Evolutionary conservation across 1,140 invertebrate genomes (phyloP).

Genomic region (Drosophila yakuba): DNA sequence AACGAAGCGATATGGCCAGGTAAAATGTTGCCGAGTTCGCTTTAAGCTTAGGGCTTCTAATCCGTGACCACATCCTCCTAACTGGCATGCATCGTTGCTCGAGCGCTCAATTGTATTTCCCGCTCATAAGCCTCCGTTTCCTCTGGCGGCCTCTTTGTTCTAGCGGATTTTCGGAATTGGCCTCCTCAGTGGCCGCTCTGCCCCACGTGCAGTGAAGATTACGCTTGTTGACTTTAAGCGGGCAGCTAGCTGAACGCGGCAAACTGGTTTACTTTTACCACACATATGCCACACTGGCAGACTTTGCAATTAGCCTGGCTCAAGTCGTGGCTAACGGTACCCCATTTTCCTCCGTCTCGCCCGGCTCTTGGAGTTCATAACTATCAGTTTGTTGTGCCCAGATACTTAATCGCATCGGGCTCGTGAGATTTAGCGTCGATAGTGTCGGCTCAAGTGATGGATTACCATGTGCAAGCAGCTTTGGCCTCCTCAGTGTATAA

Average conservation of each 20-base stretch:
- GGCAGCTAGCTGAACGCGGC: slow-evolving; percentile 13
- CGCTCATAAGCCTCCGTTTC: slow-evolving; percentile 24
- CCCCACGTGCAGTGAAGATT: slow-evolving; percentile 57
- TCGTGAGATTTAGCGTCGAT: slow-evolving; percentile 74
- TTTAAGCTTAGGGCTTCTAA: neutral
- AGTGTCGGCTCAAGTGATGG: slow-evolving; percentile 74
- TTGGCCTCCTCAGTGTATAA: neutral
- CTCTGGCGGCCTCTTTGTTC: slow-evolving; percentile 39
- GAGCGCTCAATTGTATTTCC: slow-evolving; percentile 18
- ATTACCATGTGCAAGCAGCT: slow-evolving; percentile 55
- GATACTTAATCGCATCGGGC: slow-evolving; percentile 64
- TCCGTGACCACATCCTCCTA: neutral
- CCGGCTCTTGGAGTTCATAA: slow-evolving; percentile 45
- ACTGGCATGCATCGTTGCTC: neutral
- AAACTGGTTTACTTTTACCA: slow-evolving; percentile 63
- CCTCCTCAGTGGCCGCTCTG: slow-evolving; percentile 5
- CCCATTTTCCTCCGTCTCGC: slow-evolving; percentile 29
- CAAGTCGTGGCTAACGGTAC: slow-evolving; percentile 80
- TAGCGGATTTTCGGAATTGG: slow-evolving; percentile 17
- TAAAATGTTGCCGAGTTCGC: neutral
- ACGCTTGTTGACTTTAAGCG: slow-evolving; percentile 41
- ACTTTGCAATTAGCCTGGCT: slow-evolving; percentile 77
- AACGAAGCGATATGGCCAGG: too few relatives aligned
- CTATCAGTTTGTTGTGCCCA: slow-evolving; percentile 27
- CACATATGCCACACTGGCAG: slow-evolving; percentile 53